Evolutionary conservation across 2,797 vertebrate species (phyloP).

Genomic region (Siniperca obscura): DNA sequence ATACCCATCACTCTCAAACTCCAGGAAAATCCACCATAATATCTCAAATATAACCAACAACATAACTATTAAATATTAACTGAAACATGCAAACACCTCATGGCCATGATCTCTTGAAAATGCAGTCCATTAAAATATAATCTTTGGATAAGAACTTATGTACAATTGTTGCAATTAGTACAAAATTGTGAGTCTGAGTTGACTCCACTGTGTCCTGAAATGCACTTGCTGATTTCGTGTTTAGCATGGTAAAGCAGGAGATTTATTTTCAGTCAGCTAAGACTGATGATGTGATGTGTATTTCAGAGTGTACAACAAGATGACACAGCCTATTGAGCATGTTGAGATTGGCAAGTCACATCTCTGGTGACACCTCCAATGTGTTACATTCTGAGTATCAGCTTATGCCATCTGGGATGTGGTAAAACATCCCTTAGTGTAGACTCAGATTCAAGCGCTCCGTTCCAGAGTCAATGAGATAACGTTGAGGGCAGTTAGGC

Average conservation of each 20-base stretch:
- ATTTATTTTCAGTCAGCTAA: conserved; percentile 31
- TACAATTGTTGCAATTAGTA: conserved; percentile 1
- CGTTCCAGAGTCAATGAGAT: conserved; percentile 46
- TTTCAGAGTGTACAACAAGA: conserved; percentile 44
- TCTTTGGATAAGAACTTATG: neutral
- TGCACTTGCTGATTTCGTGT: conserved; percentile 33
- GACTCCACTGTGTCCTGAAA: conserved; percentile 8
- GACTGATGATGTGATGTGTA: conserved; percentile 48
- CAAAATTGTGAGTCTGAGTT: neutral
- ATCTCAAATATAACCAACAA: conserved; percentile 10
- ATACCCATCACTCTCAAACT: conserved; percentile 18
- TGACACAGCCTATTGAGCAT: conserved; percentile 51
- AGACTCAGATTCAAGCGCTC: conserved; percentile 44
- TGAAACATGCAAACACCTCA: neutral
- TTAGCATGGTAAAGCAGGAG: conserved; percentile 8
- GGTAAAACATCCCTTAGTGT: conserved; percentile 41
- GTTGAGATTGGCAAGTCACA: conserved; percentile 54
- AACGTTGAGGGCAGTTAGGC: conserved; percentile 26
- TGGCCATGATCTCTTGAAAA: neutral
- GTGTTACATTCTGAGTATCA: conserved; percentile 58
- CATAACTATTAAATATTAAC: neutral
- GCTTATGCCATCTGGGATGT: conserved; percentile 64
- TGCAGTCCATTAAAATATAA: conserved; percentile 25
- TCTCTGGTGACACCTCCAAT: conserved; percentile 63
- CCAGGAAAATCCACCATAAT: neutral